Conservation (phyloP, 2,113 vertebrate species). For the Martes martes region DNA sequence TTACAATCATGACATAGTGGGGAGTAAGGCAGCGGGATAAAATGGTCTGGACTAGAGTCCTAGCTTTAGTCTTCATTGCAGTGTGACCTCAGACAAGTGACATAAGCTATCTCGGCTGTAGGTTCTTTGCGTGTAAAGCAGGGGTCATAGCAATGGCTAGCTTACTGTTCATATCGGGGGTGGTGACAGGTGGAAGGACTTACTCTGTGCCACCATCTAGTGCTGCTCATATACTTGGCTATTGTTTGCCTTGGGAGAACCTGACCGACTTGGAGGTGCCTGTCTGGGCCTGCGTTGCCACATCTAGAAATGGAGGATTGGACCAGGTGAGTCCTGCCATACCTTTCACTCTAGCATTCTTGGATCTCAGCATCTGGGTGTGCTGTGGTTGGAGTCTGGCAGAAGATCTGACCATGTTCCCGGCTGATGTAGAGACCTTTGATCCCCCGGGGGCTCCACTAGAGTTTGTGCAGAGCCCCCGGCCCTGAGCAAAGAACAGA, state of each 20-base stretch:
- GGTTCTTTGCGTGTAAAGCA: not conserved
- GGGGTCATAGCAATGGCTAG: not conserved
- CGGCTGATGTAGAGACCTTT: not conserved
- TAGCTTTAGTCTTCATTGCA: accelerated
- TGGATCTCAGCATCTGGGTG: not conserved
- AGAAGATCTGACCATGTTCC: not conserved
- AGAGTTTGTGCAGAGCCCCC: not conserved
- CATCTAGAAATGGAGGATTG: not conserved
- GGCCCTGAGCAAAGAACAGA: not conserved
- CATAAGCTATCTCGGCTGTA: not conserved
- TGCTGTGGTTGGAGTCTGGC: not conserved
- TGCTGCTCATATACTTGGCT: not conserved
- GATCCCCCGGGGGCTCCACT: no score
- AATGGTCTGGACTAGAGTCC: not conserved
- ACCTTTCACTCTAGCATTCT: not conserved
- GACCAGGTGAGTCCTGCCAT: not conserved
- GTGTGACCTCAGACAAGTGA: not conserved
- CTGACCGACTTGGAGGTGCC: not conserved
- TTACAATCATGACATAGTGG: no score
- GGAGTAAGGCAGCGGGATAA: not conserved
- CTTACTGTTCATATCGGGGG: not conserved
- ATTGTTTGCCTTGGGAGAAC: not conserved
- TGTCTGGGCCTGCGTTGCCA: not conserved
- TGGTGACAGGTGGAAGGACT: not conserved
- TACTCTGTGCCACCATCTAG: not conserved